Conservation (phyloP, 2,888 invertebrate species). For the Acleris emargana region DNA sequence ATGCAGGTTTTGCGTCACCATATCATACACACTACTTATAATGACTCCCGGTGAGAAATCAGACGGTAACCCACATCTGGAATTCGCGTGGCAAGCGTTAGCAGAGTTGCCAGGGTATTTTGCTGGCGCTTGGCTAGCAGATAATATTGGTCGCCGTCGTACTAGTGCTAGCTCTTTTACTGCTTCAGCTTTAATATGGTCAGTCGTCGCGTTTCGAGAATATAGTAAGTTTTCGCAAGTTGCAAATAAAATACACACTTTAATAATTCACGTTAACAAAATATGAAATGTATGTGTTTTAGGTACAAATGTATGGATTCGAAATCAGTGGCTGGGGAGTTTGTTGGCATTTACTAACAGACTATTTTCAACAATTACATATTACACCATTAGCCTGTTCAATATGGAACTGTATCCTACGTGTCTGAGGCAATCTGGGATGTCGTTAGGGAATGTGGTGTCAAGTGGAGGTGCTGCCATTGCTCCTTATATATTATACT, state of each 20-base stretch:
- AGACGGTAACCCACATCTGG: constrained; percentile 86
- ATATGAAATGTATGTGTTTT: background rate
- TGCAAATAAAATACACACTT: no score
- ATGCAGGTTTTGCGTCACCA: constrained; percentile 74
- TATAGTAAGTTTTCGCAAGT: constrained; percentile 42
- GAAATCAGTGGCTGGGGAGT: constrained; percentile 57
- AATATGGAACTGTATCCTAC: constrained; percentile 88
- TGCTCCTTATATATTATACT: constrained; percentile 84
- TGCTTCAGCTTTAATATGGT: constrained; percentile 52
- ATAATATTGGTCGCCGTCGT: constrained; percentile 59
- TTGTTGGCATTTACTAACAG: constrained; percentile 74
- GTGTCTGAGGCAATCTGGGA: constrained; percentile 85
- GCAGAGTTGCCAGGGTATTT: constrained; percentile 86
- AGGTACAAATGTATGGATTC: constrained; percentile 45
- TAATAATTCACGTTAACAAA: background rate
- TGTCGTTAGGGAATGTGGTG: constrained; percentile 83
- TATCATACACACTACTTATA: constrained; percentile 78
- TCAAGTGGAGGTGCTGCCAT: constrained; percentile 82
- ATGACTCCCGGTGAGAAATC: constrained; percentile 78
- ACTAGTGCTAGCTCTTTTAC: constrained; percentile 51
- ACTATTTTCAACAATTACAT: constrained; percentile 80
- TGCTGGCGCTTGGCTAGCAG: constrained; percentile 77
- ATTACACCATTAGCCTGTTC: constrained; percentile 84
- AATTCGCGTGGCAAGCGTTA: constrained; percentile 85
- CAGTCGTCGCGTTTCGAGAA: constrained; percentile 47